Evolutionary conservation across 2,113 vertebrate species (phyloP).

Genomic region (Oncorhynchus mykiss): DNA sequence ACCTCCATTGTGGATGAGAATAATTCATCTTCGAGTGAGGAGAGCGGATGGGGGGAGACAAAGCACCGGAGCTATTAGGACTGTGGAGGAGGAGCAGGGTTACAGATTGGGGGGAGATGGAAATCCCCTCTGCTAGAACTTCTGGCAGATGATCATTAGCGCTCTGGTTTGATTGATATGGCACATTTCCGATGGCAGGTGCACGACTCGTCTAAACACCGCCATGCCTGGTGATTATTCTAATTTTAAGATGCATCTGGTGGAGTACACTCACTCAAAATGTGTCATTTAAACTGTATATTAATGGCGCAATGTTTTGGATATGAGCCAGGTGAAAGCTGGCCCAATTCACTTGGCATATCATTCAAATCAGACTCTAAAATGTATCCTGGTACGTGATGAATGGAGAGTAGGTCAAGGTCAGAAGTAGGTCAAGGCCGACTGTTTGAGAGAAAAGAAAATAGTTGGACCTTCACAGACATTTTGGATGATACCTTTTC

Average conservation of each 20-base stretch:
- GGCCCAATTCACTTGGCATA: too few relatives aligned
- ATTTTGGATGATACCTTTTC: too few relatives aligned
- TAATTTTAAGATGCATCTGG: slow-evolving; percentile 62
- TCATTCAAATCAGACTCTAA: too few relatives aligned
- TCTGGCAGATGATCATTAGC: slow-evolving; percentile 63
- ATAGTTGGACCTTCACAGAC: too few relatives aligned
- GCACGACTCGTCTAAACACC: slow-evolving; percentile 55
- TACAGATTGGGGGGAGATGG: slow-evolving; percentile 47
- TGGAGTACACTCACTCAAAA: slow-evolving; percentile 40
- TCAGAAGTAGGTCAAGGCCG: background rate
- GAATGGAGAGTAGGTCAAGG: too few relatives aligned
- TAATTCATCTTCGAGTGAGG: slow-evolving; percentile 53
- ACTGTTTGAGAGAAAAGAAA: too few relatives aligned
- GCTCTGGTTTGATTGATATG: slow-evolving; percentile 63
- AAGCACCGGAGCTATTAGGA: slow-evolving; percentile 61
- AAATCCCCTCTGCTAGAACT: slow-evolving; percentile 48
- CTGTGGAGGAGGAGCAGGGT: slow-evolving; percentile 40
- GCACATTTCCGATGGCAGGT: slow-evolving; percentile 66
- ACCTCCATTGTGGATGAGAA: slow-evolving; percentile 35
- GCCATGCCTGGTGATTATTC: slow-evolving; percentile 61
- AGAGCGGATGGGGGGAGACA: slow-evolving; percentile 56
- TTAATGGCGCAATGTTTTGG: too few relatives aligned
- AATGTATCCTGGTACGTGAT: too few relatives aligned
- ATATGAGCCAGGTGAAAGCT: too few relatives aligned
- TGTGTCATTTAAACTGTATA: slow-evolving; percentile 55